Evolutionary conservation across 2,113 vertebrate species (phyloP), one percentile per base, ranked within the genome.

Genomic region (Plectropomus leopardus): DNA sequence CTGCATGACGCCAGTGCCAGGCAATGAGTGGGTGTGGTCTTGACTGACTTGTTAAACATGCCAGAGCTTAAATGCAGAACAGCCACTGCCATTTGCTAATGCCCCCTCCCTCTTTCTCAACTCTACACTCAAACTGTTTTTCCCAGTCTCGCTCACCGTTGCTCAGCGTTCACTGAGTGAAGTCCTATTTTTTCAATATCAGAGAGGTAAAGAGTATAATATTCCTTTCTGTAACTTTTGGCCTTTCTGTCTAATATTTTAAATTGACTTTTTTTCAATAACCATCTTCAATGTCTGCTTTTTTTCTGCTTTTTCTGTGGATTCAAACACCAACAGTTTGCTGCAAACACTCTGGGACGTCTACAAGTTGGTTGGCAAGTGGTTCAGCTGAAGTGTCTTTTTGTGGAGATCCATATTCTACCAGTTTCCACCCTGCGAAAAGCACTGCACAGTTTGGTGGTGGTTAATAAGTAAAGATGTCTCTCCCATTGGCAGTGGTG

Each of bases 1-100:
- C 64, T 58, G 19, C 65, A 34, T 77, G 76, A 16, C 58, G 72
- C 88, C 83, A 86, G 16, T 86, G 65, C 28, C 68, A 68, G 80
- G 71, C 87, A 84, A 85, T 16, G 47, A 79, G 88, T 86, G 91
- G 93, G 93, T 85, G 92, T 93, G 92, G 85, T 76, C 66, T 86
- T 76, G 50, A 77, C 78, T 23, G 65, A 23, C 63, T 59, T 53
- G 86, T 82, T 82, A 84, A 84, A 94, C 86, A 94, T 91, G 85
- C 82, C 90, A 73, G 28, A 55, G 79, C 57, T 84, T 78, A 89
- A 86, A 89, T 73, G 68, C 68, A 51, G 84, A 74, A 57, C 59
- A 81, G 63, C 59, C 63, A 45, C 57, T 59, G 45, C 60, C 74
- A 55, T 75, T 76, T 55, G 67, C 67, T 55, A 44, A 78, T 54